A percentile compares a stretch with the other conserved stretches of the same genome.
phyloP scores from a whole-genome alignment of 2,113 vertebrate genomes.

The Cynopterus brachyotis region DNA sequence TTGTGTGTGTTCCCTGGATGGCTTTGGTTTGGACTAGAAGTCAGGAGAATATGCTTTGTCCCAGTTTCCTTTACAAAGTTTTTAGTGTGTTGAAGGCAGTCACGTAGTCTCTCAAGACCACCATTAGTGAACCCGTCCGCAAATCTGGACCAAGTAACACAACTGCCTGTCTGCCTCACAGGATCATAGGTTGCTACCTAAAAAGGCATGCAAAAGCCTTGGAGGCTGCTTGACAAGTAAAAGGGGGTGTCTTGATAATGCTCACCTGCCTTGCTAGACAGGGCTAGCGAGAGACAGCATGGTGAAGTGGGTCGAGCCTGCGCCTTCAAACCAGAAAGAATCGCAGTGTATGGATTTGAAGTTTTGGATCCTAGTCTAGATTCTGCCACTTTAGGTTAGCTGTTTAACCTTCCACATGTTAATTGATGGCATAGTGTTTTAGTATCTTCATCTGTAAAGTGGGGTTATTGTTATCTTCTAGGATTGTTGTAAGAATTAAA shows the following conservation, averaged over 20 bases:
- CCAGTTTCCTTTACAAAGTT: neutral
- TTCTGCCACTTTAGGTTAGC: neutral
- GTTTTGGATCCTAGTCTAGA: neutral
- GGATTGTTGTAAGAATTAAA: neutral
- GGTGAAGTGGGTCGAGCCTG: neutral
- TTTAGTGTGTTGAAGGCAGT: neutral
- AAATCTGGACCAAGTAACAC: neutral
- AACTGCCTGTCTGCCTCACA: neutral
- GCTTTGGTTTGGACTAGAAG: neutral
- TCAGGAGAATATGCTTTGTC: neutral
- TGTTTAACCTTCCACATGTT: neutral
- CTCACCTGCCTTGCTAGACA: neutral
- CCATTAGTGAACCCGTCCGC: neutral
- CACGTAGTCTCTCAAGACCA: neutral
- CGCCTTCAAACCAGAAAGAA: neutral
- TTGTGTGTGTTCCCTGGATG: accelerated
- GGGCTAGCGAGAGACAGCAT: neutral
- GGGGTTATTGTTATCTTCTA: neutral
- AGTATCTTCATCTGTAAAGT: neutral
- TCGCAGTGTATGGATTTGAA: neutral
- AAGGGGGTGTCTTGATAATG: neutral
- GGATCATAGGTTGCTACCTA: neutral
- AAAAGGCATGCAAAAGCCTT: neutral
- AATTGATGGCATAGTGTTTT: neutral
- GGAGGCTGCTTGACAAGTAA: neutral